Evolutionary conservation across 2,797 vertebrate genomes (phyloP).

Genomic region (Eupleurogrammus muticus): DNA sequence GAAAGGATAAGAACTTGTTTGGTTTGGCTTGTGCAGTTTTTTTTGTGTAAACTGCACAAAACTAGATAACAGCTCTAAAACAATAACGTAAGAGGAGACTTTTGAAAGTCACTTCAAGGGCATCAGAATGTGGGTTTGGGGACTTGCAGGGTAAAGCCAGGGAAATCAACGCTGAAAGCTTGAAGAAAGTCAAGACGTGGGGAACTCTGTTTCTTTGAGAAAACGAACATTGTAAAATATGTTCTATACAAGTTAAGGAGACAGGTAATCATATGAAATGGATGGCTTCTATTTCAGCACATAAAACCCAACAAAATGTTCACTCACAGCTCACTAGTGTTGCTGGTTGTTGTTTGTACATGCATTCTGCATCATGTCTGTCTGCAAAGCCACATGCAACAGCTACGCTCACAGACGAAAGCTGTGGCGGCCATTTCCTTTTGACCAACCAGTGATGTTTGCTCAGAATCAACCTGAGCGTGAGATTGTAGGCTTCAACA

Average conservation of each 20-base stretch:
- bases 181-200: too few species aligned
- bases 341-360: too few species aligned
- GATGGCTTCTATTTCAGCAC: too few species aligned
- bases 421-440: background rate
- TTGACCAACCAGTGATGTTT: background rate
- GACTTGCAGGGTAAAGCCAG: too few species aligned
- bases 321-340: too few species aligned
- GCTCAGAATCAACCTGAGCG: background rate
- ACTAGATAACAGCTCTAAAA: background rate
- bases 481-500: background rate
- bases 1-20: too few species aligned
- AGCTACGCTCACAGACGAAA: background rate
- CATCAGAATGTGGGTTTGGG: too few species aligned
- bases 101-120: background rate
- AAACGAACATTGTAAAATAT: too few species aligned
- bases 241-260: background rate
- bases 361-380: too few species aligned
- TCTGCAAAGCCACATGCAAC: background rate
- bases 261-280: background rate
- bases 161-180: too few species aligned
- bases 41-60: background rate
- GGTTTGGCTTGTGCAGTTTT: background rate
- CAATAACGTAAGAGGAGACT: background rate
- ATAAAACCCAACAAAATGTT: too few species aligned
- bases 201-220: too few species aligned